Evolutionary conservation across 2,888 invertebrate species (phyloP).

Genomic region (Napeogenes sylphis): DNA sequence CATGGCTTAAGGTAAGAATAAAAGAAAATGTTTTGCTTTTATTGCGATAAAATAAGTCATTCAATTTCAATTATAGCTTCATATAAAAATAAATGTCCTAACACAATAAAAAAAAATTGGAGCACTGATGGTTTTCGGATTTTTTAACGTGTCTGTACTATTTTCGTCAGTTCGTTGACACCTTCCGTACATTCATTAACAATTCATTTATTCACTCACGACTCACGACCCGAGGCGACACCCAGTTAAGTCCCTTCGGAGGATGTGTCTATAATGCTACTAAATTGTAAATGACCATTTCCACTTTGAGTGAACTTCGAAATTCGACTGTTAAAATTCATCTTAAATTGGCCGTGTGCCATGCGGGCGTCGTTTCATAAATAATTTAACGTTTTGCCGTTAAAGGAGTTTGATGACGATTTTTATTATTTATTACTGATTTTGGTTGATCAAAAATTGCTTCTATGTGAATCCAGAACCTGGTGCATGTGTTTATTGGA

Average conservation of each 20-base stretch:
- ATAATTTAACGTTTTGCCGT: constrained; percentile 42
- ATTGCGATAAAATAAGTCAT: too few relatives aligned
- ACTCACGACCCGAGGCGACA: constrained; percentile 39
- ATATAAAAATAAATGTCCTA: too few relatives aligned
- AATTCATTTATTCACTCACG: constrained; percentile 45
- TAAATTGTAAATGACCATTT: constrained; percentile 64
- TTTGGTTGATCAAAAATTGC: too few relatives aligned
- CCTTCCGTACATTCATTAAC: constrained; percentile 41
- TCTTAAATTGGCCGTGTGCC: constrained; percentile 52
- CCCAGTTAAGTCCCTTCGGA: constrained; percentile 38
- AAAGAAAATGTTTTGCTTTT: too few relatives aligned
- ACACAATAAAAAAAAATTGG: too few relatives aligned
- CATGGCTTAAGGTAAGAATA: too few relatives aligned
- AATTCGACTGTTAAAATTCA: constrained; percentile 59
- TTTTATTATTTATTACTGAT: constrained; percentile 30
- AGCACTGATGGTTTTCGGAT: constrained; percentile 36
- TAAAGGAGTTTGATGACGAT: constrained; percentile 38
- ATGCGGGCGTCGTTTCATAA: constrained; percentile 40
- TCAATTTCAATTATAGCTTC: too few relatives aligned
- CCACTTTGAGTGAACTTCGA: constrained; percentile 60
- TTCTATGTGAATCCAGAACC: too few relatives aligned
- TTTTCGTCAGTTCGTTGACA: constrained; percentile 32
- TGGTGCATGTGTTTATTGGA: too few relatives aligned
- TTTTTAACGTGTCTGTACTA: constrained; percentile 37
- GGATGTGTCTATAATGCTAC: constrained; percentile 58